These are phyloP conservation scores for Oopsacas minuta DNA, from an alignment of 37 sponge, comb jelly and placozoan genomes.

Conservation along the genomic window DNA sequence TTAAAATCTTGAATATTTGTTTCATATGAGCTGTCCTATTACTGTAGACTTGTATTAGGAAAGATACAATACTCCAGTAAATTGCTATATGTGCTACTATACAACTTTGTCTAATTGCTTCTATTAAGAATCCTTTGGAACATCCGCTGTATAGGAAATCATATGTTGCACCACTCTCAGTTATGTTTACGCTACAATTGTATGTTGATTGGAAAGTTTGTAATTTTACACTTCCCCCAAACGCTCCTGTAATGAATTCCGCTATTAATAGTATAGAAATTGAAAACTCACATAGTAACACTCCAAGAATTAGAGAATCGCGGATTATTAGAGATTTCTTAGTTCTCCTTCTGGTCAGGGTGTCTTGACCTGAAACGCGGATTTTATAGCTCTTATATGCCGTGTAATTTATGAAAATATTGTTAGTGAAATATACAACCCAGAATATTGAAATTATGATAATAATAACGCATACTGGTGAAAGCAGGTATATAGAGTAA, in stretches of 20 bases:
- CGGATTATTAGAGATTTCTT: neutral
- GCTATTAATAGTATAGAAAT: neutral
- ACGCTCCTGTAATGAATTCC: neutral
- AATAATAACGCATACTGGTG: neutral
- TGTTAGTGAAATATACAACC: neutral
- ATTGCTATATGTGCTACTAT: neutral
- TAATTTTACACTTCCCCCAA: neutral
- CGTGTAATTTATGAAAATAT: neutral
- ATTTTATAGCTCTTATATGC: neutral
- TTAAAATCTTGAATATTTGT: neutral
- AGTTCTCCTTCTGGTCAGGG: neutral
- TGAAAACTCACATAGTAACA: neutral
- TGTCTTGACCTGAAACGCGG: neutral
- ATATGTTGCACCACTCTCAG: neutral
- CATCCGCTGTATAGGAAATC: neutral
- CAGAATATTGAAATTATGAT: neutral
- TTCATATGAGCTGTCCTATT: neutral
- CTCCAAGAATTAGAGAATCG: neutral
- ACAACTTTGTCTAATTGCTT: neutral
- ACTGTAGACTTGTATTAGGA: neutral
- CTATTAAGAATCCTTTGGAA: neutral
- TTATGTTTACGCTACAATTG: neutral
- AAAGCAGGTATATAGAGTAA: neutral
- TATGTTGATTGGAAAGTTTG: neutral
- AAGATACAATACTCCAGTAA: neutral